A percentile compares a stretch with the other conserved stretches of the same genome.
These are phyloP conservation scores for Aphidius ervi DNA, from an alignment of 1,140 invertebrate species.

Conservation along the genomic window DNA sequence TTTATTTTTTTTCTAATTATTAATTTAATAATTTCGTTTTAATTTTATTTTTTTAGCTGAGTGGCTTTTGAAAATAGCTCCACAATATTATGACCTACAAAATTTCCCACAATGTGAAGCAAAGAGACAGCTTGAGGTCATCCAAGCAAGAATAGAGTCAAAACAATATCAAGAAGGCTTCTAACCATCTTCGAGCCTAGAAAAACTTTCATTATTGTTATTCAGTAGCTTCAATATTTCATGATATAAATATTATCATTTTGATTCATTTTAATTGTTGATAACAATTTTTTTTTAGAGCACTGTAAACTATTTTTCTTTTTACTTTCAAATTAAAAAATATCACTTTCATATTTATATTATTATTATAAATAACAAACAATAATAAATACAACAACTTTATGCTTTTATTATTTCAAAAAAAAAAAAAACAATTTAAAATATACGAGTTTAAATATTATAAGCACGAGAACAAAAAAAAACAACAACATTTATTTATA, in stretches of 20 bases:
- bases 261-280: constrained; percentile 14
- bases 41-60: constrained; percentile 65
- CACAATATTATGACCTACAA: constrained; percentile 96
- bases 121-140: constrained; percentile 82
- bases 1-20: not conserved
- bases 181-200: constrained; percentile 52
- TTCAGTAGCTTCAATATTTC: not conserved
- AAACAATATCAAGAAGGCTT: constrained; percentile 85
- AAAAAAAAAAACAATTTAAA: not conserved
- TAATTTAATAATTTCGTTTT: constrained; percentile 16
- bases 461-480: too few species aligned
- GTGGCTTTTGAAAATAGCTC: constrained; percentile 91
- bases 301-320: too few species aligned
- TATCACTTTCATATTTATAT: not conserved
- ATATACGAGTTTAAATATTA: not conserved
- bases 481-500: too few species aligned
- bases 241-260: constrained; percentile 6
- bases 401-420: not conserved
- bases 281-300: not conserved
- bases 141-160: constrained; percentile 79
- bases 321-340: constrained; percentile 1
- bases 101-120: constrained; percentile 99
- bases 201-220: constrained; percentile 24
- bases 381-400: not conserved
- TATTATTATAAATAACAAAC: constrained; percentile 5